Base-by-base conservation (phyloP, 2,888 invertebrate genomes). In the Scotopteryx bipunctaria region DNA sequence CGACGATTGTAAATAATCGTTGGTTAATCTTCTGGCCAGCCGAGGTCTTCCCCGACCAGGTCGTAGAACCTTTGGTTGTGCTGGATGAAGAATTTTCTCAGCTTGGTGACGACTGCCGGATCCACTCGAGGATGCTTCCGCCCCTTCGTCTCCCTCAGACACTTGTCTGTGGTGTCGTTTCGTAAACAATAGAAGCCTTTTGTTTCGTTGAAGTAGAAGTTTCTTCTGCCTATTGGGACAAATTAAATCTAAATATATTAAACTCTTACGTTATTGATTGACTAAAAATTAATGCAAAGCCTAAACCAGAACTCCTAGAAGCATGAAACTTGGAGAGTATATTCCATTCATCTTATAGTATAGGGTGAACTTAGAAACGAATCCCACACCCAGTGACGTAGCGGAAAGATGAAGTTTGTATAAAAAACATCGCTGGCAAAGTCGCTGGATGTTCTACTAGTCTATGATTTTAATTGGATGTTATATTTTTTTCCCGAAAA, bases 171-270 rank as follows among this genome's bases (percentile, higher is more conserved):
- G 61, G 94, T 95, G 82, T 96, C 95, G 85, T 97, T 94, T 72
- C 96, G 91, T 73, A 96, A 91, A 81, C 99, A 99, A 86, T 96
- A 99, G 90, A 99, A 98, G 54, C 99, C 98, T 84, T 98, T 98
- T 9, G 97, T 98, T 86, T 95, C 95, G 89, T 99, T 99, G 91
- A 97, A 99, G 88, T 98, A 98, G 85, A 99, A 97, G 85, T 98
- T 97, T 80, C 96, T 95, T 69, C 94, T 93, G 45, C 94, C 94
- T 90, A 79, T 78, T 47, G 32, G 35, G 32, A 43, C 19, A 47
- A 43, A 11, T n/a, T 9, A 42, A 1, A n/a, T 2, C 6, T 6
- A 9, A 27, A 8, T 9, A 4, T 27, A 9, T 9, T 27, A 27
- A 9, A 3, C 9, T 11, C 8, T 27, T 9, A n/a, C 27, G 11